Conservation (phyloP, 1,140 invertebrate species). For the Agrilus planipennis region DNA sequence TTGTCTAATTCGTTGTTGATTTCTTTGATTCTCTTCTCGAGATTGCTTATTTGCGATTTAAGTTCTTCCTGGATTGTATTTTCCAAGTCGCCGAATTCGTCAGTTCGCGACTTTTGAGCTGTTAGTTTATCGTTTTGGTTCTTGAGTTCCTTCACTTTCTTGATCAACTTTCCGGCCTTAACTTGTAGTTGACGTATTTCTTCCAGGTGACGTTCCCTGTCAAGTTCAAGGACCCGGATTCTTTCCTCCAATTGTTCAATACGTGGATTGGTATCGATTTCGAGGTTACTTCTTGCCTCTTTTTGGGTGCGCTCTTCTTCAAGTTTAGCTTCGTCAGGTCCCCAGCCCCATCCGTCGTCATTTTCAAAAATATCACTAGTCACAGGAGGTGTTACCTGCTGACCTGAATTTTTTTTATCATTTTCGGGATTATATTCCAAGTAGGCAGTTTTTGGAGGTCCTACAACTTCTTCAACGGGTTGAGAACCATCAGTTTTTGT, state of each 20-base stretch:
- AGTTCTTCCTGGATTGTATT: conserved; percentile 64
- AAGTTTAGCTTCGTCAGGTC: conserved; percentile 37
- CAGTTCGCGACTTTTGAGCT: conserved; percentile 41
- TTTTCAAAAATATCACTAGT: conserved; percentile 14
- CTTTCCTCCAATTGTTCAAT: conserved; percentile 37
- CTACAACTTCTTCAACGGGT: conserved; percentile 35
- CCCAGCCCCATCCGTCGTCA: conserved; percentile 46
- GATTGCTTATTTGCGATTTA: conserved; percentile 46
- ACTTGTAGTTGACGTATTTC: conserved; percentile 48
- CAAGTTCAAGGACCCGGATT: conserved; percentile 38
- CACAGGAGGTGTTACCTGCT: neutral
- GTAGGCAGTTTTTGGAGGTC: conserved; percentile 27
- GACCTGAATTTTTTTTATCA: neutral
- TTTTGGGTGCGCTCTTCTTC: conserved; percentile 30
- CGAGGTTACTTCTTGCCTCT: conserved; percentile 8
- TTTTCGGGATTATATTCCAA: conserved; percentile 12
- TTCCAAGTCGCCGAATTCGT: conserved; percentile 52
- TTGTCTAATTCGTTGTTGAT: conserved; percentile 42
- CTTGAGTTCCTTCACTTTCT: conserved; percentile 63
- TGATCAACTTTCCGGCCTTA: conserved; percentile 56
- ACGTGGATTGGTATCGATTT: conserved; percentile 16
- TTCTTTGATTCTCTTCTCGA: conserved; percentile 53
- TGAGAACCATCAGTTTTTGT: conserved; percentile 7
- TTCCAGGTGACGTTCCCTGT: conserved; percentile 37
- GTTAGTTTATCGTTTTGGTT: conserved; percentile 46